Evolutionary conservation across 1,140 invertebrate genomes (phyloP), one percentile per base, ranked within the genome.

Genomic region (Drosophila arizonae): DNA sequence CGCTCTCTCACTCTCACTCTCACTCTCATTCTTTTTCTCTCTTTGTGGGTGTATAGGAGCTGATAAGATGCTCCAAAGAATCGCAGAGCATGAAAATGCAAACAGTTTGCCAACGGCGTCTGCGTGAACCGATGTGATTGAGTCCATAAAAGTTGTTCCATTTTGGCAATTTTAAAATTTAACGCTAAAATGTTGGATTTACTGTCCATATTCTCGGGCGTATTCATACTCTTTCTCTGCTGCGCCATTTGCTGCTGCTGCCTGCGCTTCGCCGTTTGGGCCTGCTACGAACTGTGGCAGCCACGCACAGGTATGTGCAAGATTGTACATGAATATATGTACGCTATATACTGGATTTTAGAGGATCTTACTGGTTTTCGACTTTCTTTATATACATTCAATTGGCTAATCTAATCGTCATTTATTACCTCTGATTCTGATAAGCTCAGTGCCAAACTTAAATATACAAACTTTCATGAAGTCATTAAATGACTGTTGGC

Each of bases 151-250:
- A 56, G 41, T 2, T 6, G 24, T 21, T 21, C 21, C 13, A 8
- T 46, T 15, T 39, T 39, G 36, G 17, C 4, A 15, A 57, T 43
- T 57, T 4, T 45, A 10, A 9, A 45, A 2, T 24, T 24, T 15
- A 48, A 45, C 13, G 26, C 13, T 13, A 79, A 39, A 39, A 84
- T 90, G 80, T 41, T 63, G 3, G 69, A 81, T 43, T 17, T 90
- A 4, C 41, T 88, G 24, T 43, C 86, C 5, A 87, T 90, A 67
- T 64, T 90, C 39, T 76, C 78, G 24, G 81, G 77, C 26, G 72
- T 89, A 26, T 79, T 90, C 48, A 63, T 90, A 39, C 63, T 88
- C n/a, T 78, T 90, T n/a, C 21, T 90, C 2, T 70, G 72, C 28
- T 90, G 73, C 50, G 73, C 68, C 6, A 36, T 90, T 3, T 67